phyloP scores from a whole-genome alignment of 2,888 invertebrate species.

The Rotaria magnacalcarata region DNA sequence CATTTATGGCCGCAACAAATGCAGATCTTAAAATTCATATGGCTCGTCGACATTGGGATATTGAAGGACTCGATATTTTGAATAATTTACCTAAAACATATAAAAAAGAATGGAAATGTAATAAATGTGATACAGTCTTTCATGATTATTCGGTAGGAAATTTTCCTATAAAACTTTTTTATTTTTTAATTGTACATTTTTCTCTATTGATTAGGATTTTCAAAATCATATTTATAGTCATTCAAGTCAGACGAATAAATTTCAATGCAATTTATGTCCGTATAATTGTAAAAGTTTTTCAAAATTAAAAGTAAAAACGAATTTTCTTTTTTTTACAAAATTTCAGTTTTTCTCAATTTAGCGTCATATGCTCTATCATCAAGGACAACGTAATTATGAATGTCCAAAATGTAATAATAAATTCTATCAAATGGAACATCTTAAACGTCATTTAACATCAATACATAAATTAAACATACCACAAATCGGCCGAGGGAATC shows the following conservation, averaged over 20 bases:
- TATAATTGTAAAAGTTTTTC: constrained; percentile 46
- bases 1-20: constrained; percentile 46
- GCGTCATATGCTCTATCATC: constrained; percentile 46
- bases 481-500: constrained; percentile 32
- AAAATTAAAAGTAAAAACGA: constrained; percentile 42
- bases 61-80: constrained; percentile 40
- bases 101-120: constrained; percentile 46
- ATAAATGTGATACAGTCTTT: constrained; percentile 41
- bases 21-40: constrained; percentile 46
- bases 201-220: constrained; percentile 36
- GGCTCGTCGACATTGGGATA: constrained; percentile 45
- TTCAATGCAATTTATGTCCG: constrained; percentile 43
- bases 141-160: constrained; percentile 38
- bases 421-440: constrained; percentile 46
- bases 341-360: not conserved
- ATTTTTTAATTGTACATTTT: too few species aligned
- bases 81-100: constrained; percentile 42
- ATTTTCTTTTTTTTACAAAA: too few species aligned
- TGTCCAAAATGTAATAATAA: constrained; percentile 45
- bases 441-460: constrained; percentile 45
- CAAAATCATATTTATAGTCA: constrained; percentile 46
- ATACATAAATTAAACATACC: constrained; percentile 42
- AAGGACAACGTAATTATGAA: constrained; percentile 44
- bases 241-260: constrained; percentile 43
- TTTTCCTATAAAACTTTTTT: not conserved